A percentile compares a stretch with the other conserved stretches of the same genome.
Evolutionary conservation across 1,140 invertebrate species (phyloP).

Genomic region (Penaeus chinensis): DNA sequence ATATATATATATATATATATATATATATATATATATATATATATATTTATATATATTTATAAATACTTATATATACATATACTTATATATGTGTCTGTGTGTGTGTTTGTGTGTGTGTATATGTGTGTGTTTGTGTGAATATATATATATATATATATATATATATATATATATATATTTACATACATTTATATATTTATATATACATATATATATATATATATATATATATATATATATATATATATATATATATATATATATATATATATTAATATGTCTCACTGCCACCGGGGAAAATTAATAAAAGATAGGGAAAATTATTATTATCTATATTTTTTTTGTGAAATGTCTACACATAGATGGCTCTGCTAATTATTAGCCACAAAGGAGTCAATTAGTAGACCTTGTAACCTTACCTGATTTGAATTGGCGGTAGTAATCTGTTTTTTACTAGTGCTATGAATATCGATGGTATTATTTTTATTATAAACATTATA

Average conservation of each 20-base stretch:
- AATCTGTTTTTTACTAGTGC: too few relatives aligned
- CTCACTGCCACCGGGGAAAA: too few relatives aligned
- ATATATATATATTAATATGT: slow-evolving; percentile 30
- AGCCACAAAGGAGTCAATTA: too few relatives aligned
- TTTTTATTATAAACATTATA: too few relatives aligned
- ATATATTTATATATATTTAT: slow-evolving; percentile 34
- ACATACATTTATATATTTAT: slow-evolving; percentile 24
- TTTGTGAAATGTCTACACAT: too few relatives aligned
- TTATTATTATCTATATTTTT: too few relatives aligned
- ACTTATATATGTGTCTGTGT: slow-evolving; percentile 27
- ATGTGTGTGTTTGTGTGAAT: slow-evolving; percentile 23
- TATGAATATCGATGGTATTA: too few relatives aligned
- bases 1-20: slow-evolving; percentile 33
- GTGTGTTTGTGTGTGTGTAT: slow-evolving; percentile 23
- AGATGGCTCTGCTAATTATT: too few relatives aligned
- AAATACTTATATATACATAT: slow-evolving; percentile 32
- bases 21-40: slow-evolving; percentile 28
- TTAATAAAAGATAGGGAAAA: too few relatives aligned
- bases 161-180: slow-evolving; percentile 27
- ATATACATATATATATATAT: slow-evolving; percentile 37
- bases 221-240: slow-evolving; percentile 38
- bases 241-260: slow-evolving; percentile 39
- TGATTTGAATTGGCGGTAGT: too few relatives aligned
- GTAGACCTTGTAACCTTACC: too few relatives aligned
- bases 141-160: slow-evolving; percentile 28